phyloP scores from a whole-genome alignment of 2,888 invertebrate species.

The Spisula subtruncata region DNA sequence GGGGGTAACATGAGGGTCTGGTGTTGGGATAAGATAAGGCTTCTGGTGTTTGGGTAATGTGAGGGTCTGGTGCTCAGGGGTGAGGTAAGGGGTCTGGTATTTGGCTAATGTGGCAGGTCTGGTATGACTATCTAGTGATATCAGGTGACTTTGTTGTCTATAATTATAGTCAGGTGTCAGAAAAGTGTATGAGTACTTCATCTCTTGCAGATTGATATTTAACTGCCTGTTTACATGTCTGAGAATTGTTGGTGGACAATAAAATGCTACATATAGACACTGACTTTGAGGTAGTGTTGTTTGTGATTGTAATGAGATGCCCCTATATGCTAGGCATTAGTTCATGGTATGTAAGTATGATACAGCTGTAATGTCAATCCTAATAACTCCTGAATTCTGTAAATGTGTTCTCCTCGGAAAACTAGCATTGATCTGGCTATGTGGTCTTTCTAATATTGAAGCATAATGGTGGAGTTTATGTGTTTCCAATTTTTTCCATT shows the following conservation, averaged over 20 bases:
- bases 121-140: background rate
- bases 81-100: too few species aligned
- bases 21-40: too few species aligned
- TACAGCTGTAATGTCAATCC: background rate
- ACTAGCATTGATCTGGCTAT: background rate
- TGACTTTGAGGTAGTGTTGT: background rate
- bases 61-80: too few species aligned
- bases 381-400: background rate
- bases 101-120: background rate
- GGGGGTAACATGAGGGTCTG: too few species aligned
- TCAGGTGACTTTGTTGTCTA: too few species aligned
- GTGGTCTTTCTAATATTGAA: conserved; percentile 2
- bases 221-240: too few species aligned
- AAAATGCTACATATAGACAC: too few species aligned
- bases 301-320: background rate
- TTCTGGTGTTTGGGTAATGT: too few species aligned
- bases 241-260: too few species aligned
- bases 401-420: background rate
- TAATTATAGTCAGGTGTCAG: too few species aligned
- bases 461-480: background rate
- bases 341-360: background rate
- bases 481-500: background rate
- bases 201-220: too few species aligned
- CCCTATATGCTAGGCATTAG: conserved; percentile 6
- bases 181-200: too few species aligned